Base-by-base conservation (phyloP, 2,888 invertebrate genomes). In the Tenthredo amoena region DNA sequence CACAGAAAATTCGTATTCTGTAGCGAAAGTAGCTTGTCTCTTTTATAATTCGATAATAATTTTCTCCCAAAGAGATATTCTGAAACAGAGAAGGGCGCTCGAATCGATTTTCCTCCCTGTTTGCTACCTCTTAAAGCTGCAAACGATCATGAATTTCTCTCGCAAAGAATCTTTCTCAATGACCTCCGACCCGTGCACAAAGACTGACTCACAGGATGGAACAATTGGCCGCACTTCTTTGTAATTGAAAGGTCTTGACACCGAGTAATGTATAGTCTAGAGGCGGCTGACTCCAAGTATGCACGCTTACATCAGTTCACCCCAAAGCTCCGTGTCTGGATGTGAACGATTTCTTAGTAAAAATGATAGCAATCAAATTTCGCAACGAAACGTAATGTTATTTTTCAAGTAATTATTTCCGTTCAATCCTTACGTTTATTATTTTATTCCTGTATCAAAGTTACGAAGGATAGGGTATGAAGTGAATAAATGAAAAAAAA, bases 201-300 rank as follows among this genome's bases (percentile, higher is more conserved):
- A 90, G 88, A 71, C 26, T 92, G 91, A 91, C 88, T 88, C 88
- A 87, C 90, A 90, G 90, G 90, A 91, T 90, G 90, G 88, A 88
- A 90, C 91, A 91, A 92, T 92, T 91, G 91, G 89, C 88, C 89
- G 87, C 88, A 86, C 86, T 89, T 90, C 90, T 89, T 90, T 86
- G 89, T 89, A 87, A 87, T 90, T 89, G 89, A 91, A 89, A 90
- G 90, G 90, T 89, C 91, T 90, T 87, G 89, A 89, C 89, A 86
- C 86, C 76, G 84, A 68, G 83, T 68, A 74, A 74, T 31, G 9
- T 62, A 47, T 37, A 34, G 81, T 43, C 58, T 77, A 55, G 77
- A 77, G 26, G 55, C 47, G 34, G 18, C 55, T n/a, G 77, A 43
- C 40, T 74, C 40, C 40, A 43, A 74, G 72, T n/a, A 40, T 15